phyloP scores from a whole-genome alignment of 2,797 vertebrate species.

The Bradypodion pumilum region DNA sequence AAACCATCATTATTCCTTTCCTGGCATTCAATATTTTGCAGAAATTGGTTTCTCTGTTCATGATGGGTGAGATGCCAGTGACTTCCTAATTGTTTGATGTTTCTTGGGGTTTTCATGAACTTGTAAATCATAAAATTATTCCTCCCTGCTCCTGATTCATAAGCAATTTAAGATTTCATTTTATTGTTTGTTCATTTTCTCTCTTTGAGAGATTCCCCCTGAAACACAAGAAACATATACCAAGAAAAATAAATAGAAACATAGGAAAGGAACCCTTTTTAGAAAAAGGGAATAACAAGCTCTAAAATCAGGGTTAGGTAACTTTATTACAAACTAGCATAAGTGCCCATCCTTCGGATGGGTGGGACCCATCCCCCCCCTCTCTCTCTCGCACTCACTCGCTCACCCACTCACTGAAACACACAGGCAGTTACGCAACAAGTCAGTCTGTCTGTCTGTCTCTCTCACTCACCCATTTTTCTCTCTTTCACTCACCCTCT shows the following conservation, averaged over 20 bases:
- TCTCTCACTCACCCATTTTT: too few species aligned
- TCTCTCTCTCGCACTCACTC: too few species aligned
- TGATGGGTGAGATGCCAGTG: not conserved
- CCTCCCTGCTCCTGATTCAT: not conserved
- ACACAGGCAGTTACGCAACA: too few species aligned
- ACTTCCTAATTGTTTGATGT: not conserved
- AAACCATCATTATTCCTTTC: not conserved
- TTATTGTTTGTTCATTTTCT: not conserved
- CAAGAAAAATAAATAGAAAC: not conserved
- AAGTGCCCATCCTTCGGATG: too few species aligned
- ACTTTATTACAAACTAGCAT: too few species aligned
- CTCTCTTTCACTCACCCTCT: too few species aligned
- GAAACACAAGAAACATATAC: not conserved
- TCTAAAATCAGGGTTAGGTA: not conserved
- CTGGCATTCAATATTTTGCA: not conserved
- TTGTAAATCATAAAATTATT: not conserved
- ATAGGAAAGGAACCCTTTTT: not conserved
- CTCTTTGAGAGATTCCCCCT: not conserved
- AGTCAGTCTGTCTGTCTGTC: too few species aligned
- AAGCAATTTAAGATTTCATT: not conserved
- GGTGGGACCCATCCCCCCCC: too few species aligned
- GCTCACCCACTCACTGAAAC: too few species aligned
- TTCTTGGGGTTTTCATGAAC: not conserved
- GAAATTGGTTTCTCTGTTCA: not conserved
- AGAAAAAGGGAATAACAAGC: not conserved